A percentile compares a stretch with the other conserved stretches of the same genome.
Evolutionary conservation across 92 coral and sea anemone genomes (phyloP).

Genomic region (Zoanthus solanderi): DNA sequence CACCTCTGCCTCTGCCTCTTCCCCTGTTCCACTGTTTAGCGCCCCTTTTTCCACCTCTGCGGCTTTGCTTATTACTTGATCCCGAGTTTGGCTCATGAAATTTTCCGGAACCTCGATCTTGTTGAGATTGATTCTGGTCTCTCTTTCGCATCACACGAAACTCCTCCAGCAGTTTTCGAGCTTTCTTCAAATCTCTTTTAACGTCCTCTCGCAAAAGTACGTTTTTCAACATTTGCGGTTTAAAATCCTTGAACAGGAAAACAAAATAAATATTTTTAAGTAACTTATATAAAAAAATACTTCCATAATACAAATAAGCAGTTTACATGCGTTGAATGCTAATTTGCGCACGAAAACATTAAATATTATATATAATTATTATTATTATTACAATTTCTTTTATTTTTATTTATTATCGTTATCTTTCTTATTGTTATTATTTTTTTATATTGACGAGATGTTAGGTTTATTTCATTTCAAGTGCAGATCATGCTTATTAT

Average conservation of each 20-base stretch:
- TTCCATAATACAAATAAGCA: too few species aligned
- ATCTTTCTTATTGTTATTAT: too few species aligned
- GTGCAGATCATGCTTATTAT: too few species aligned
- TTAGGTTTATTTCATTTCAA: too few species aligned
- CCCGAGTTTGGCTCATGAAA: neutral
- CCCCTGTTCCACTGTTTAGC: constrained; percentile 23
- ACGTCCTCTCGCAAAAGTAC: constrained; percentile 67
- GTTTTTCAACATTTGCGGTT: constrained; percentile 44
- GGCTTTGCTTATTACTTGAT: neutral
- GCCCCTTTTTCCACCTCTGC: neutral
- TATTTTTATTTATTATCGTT: too few species aligned
- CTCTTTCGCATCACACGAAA: constrained; percentile 15
- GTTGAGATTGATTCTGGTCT: neutral
- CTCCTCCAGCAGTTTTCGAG: constrained; percentile 23
- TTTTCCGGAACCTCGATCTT: neutral
- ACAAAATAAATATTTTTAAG: neutral
- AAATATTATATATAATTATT: too few species aligned
- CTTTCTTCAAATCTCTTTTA: constrained; percentile 50
- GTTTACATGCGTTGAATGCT: too few species aligned
- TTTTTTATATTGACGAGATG: too few species aligned
- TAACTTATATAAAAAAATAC: too few species aligned
- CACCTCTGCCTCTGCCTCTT: neutral
- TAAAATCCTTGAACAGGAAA: constrained; percentile 25
- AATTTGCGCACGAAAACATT: too few species aligned
- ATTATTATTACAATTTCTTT: too few species aligned